Evolutionary conservation across 2,797 vertebrate species (phyloP).

Genomic region (Coreius guichenoti): DNA sequence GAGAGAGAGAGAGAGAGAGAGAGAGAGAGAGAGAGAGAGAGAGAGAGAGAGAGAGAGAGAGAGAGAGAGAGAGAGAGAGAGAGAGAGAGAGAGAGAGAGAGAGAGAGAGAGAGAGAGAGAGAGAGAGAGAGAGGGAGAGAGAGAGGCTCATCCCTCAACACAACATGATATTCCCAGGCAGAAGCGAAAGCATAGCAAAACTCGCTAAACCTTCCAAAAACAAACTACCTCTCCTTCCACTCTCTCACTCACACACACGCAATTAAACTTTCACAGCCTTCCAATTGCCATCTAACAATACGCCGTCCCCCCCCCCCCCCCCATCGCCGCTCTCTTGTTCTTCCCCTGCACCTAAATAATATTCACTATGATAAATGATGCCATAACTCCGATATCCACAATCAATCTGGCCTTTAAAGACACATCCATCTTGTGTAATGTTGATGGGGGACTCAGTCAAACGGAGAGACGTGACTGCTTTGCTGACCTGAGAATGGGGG

Average conservation of each 20-base stretch:
- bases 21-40: neutral
- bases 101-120: neutral
- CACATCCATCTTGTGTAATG: slow-evolving; percentile 99
- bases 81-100: neutral
- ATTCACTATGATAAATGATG: slow-evolving; percentile 93
- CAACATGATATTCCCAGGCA: slow-evolving; percentile 39
- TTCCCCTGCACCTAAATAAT: slow-evolving; percentile 90
- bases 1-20: neutral
- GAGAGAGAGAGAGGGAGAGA: neutral
- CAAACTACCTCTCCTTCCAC: slow-evolving; percentile 27
- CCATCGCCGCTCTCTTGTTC: slow-evolving; percentile 86
- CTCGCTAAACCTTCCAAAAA: slow-evolving; percentile 49
- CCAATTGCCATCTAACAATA: slow-evolving; percentile 75
- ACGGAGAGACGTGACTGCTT: slow-evolving; percentile 87
- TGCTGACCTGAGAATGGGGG: slow-evolving; percentile 80
- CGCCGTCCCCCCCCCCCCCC: slow-evolving; percentile 84
- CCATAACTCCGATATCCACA: slow-evolving; percentile 98
- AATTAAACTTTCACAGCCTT: slow-evolving; percentile 82
- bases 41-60: neutral
- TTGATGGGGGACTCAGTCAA: slow-evolving; percentile 93
- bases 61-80: neutral
- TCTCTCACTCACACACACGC: slow-evolving; percentile 63
- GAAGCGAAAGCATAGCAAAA: slow-evolving; percentile 32
- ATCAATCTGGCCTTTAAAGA: slow-evolving; percentile 99
- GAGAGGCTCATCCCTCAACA: slow-evolving; percentile 54